Percentiles rank a stretch among this genome's conserved stretches.
phyloP scores from a whole-genome alignment of 2,888 invertebrate genomes.

The Fragum fragum region DNA sequence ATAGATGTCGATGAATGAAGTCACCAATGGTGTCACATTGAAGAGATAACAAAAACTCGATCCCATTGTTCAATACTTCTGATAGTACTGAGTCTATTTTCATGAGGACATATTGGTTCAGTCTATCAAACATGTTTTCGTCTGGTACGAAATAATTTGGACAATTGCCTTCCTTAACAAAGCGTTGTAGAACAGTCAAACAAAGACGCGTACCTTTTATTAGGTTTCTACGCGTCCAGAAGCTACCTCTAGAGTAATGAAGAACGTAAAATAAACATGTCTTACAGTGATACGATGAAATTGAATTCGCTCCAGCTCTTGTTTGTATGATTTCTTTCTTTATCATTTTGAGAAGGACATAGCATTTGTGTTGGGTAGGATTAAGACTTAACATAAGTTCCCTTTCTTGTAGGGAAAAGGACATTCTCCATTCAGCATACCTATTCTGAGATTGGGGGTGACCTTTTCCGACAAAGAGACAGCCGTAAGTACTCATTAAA shows the following conservation, averaged over 20 bases:
- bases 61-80: neutral
- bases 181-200: neutral
- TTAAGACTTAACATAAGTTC: slow-evolving; percentile 40
- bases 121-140: slow-evolving; percentile 35
- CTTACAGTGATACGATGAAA: slow-evolving; percentile 25
- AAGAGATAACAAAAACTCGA: neutral
- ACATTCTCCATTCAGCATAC: slow-evolving; percentile 42
- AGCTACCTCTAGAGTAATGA: neutral
- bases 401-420: slow-evolving; percentile 35
- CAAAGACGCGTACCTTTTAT: slow-evolving; percentile 6
- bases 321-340: slow-evolving; percentile 25
- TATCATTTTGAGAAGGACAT: slow-evolving; percentile 43
- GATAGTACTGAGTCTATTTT: neutral
- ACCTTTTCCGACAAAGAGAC: slow-evolving; percentile 17
- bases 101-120: neutral
- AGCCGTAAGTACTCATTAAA: neutral
- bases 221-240: slow-evolving; percentile 10
- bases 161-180: slow-evolving; percentile 15
- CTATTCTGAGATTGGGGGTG: slow-evolving; percentile 5
- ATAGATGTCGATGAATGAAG: neutral
- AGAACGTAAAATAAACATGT: slow-evolving; percentile 23
- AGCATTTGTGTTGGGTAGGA: slow-evolving; percentile 32
- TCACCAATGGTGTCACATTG: slow-evolving; percentile 8
- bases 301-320: neutral
- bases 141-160: slow-evolving; percentile 31